Evolutionary conservation across 1,140 invertebrate species (phyloP).

Genomic region (Theocolax elegans): DNA sequence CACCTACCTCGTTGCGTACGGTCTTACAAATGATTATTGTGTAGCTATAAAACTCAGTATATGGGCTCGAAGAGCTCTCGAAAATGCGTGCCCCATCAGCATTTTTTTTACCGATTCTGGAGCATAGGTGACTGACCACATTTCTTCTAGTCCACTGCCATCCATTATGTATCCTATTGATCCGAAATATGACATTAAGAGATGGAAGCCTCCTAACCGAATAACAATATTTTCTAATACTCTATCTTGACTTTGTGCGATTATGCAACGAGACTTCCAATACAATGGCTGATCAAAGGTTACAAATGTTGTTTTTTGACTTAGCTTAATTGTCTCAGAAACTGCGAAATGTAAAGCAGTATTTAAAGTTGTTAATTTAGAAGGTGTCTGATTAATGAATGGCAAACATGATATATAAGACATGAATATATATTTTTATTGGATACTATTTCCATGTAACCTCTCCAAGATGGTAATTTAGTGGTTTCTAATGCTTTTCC

Average conservation of each 20-base stretch:
- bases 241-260: constrained; percentile 23
- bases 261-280: constrained; percentile 45
- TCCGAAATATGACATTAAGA: constrained; percentile 60
- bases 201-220: constrained; percentile 52
- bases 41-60: constrained; percentile 11
- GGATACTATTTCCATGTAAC: constrained; percentile 34
- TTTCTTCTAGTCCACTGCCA: no score
- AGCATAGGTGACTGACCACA: constrained; percentile 55
- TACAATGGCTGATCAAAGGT: constrained; percentile 55
- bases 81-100: constrained; percentile 53
- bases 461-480: constrained; percentile 26
- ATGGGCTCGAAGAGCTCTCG: constrained; percentile 57
- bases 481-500: not conserved
- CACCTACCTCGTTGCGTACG: not conserved
- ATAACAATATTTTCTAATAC: constrained; percentile 42
- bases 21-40: constrained; percentile 12
- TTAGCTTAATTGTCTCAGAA: constrained; percentile 30
- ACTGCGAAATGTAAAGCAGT: constrained; percentile 37
- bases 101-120: constrained; percentile 60
- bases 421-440: not conserved
- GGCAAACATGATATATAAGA: constrained; percentile 38
- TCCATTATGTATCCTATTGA: constrained; percentile 62
- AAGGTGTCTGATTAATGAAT: constrained; percentile 42
- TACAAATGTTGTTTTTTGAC: constrained; percentile 50
- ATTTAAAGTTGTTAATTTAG: constrained; percentile 42